Evolutionary conservation across 1,140 invertebrate species (phyloP).

Genomic region (Eurytemora carolleeae): DNA sequence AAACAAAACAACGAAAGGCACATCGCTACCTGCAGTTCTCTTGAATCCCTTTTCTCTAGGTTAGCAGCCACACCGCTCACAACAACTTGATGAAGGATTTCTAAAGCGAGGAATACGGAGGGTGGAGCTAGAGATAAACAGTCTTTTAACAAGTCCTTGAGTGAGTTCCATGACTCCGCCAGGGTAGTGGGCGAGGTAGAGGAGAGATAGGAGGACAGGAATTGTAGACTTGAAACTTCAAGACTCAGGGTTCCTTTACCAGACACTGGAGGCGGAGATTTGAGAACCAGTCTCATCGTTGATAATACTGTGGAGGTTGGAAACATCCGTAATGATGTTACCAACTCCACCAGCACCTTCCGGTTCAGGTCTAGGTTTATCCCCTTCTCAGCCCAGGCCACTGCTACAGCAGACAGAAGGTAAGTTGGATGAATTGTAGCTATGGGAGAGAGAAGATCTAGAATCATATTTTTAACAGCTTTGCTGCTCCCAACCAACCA

Average conservation of each 20-base stretch:
- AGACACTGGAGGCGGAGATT: constrained; percentile 47
- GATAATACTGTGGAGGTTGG: constrained; percentile 67
- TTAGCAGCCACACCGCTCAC: constrained; percentile 45
- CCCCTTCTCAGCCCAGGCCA: constrained; percentile 62
- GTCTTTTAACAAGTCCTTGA: constrained; percentile 57
- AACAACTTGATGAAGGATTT: constrained; percentile 65
- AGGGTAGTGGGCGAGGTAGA: constrained; percentile 25
- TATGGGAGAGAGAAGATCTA: constrained; percentile 68
- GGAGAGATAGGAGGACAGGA: constrained; percentile 39
- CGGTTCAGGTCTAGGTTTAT: constrained; percentile 12
- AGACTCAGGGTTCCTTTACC: constrained; percentile 30
- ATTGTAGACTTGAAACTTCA: constrained; percentile 41
- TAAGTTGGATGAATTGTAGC: constrained; percentile 60
- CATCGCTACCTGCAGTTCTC: too few species aligned
- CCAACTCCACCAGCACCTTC: constrained; percentile 50
- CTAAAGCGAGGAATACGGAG: constrained; percentile 57
- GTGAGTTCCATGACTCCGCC: constrained; percentile 53
- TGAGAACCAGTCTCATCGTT: constrained; percentile 57
- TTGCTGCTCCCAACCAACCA: constrained; percentile 15
- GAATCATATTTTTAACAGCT: constrained; percentile 45
- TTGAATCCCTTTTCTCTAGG: constrained; percentile 49
- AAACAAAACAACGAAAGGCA: too few species aligned
- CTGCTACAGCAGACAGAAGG: constrained; percentile 62
- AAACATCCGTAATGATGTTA: constrained; percentile 58
- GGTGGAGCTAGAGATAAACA: constrained; percentile 43